Evolutionary conservation across 1,140 invertebrate genomes (phyloP).

Genomic region (Phymastichus coffea): DNA sequence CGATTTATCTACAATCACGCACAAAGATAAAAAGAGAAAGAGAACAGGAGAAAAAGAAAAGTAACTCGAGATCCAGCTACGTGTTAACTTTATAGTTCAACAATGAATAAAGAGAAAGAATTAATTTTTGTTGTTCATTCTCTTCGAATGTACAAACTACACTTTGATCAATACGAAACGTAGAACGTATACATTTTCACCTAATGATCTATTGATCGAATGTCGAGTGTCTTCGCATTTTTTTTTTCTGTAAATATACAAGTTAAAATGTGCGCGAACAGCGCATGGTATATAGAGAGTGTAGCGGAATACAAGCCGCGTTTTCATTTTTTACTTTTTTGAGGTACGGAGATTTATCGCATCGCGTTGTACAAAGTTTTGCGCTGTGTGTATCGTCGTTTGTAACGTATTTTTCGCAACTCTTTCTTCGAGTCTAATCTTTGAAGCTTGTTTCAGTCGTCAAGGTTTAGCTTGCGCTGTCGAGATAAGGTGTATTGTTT

Average conservation of each 20-base stretch:
- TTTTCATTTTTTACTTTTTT: neutral
- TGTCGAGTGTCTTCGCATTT: too few species aligned
- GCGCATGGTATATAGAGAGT: neutral
- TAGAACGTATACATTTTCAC: slow-evolving; percentile 50
- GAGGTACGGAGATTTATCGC: slow-evolving; percentile 14
- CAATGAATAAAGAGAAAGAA: slow-evolving; percentile 21
- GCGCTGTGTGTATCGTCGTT: slow-evolving; percentile 10
- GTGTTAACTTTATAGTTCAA: slow-evolving; percentile 23
- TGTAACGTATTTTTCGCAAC: neutral
- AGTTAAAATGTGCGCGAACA: neutral
- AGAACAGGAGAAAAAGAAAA: too few species aligned
- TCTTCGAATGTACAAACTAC: too few species aligned
- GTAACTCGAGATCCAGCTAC: slow-evolving; percentile 36
- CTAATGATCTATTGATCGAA: too few species aligned
- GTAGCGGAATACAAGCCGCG: neutral
- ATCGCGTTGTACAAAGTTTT: slow-evolving; percentile 18
- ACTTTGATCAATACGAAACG: slow-evolving; percentile 54
- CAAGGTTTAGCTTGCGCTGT: too few species aligned
- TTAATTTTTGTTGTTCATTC: too few species aligned
- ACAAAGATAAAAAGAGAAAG: too few species aligned
- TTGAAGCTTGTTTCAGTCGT: slow-evolving; percentile 4
- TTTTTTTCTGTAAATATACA: slow-evolving; percentile 50
- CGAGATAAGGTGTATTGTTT: too few species aligned
- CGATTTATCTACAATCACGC: too few species aligned
- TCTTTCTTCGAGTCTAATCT: neutral